Conservation (phyloP, 2,888 invertebrate genomes). For the Lucinisca nassula region DNA sequence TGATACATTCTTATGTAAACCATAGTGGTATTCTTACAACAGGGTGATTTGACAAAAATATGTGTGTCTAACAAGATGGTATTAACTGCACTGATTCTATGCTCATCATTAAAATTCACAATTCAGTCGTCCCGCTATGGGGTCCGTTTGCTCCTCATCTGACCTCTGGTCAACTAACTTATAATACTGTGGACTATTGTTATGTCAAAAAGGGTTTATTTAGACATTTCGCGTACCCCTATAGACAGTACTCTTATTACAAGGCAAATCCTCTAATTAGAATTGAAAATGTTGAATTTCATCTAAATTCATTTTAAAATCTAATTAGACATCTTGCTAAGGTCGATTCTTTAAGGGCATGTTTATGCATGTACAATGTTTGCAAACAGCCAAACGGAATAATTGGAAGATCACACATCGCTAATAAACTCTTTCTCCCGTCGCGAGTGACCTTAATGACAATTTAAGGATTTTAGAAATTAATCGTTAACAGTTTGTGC, state of each 20-base stretch:
- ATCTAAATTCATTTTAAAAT: background rate
- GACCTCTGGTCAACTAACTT: background rate
- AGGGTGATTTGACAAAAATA: background rate
- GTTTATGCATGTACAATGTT: background rate
- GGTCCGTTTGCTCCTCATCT: background rate
- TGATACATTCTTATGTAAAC: too few species aligned
- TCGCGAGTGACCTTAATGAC: too few species aligned
- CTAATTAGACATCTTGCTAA: background rate
- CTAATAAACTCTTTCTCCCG: too few species aligned
- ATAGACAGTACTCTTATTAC: background rate
- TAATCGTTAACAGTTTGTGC: too few species aligned
- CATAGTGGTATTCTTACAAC: background rate
- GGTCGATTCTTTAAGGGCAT: background rate
- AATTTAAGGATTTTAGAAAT: too few species aligned
- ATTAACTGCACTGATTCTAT: background rate
- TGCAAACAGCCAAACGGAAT: background rate
- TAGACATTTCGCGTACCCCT: slow-evolving; percentile 3
- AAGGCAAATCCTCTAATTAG: slow-evolving; percentile 10
- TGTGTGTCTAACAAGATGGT: background rate
- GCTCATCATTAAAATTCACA: slow-evolving; percentile 11
- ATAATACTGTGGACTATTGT: background rate
- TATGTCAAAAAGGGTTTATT: slow-evolving; percentile 8
- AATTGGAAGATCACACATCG: too few species aligned
- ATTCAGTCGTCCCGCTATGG: background rate
- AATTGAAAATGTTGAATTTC: background rate